Evolutionary conservation across 2,113 vertebrate genomes (phyloP).

Genomic region (Etheostoma cragini): DNA sequence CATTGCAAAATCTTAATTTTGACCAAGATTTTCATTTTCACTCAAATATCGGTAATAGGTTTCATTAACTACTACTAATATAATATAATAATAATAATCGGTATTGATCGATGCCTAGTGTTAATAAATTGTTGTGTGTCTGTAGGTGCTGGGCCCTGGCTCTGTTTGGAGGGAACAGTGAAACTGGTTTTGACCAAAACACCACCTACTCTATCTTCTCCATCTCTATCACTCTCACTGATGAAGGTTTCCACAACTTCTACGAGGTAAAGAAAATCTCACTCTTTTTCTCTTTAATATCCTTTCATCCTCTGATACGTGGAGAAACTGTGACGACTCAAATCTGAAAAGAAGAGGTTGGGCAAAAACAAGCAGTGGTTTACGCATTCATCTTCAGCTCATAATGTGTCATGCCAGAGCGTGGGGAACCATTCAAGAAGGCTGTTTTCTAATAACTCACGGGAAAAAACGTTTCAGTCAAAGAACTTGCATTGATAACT

Average conservation of each 20-base stretch:
- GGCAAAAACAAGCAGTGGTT: background rate
- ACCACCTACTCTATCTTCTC: slow-evolving; percentile 96
- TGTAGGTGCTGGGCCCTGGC: slow-evolving; percentile 94
- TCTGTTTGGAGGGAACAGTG: slow-evolving; percentile 95
- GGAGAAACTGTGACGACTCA: background rate
- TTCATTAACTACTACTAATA: too few species aligned
- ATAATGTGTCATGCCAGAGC: background rate
- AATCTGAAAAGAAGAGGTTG: background rate
- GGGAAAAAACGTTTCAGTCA: slow-evolving; percentile 25
- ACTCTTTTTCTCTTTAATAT: background rate
- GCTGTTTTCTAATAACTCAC: slow-evolving; percentile 2
- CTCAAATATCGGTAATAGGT: too few species aligned
- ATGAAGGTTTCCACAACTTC: slow-evolving; percentile 94
- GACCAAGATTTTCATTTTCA: too few species aligned
- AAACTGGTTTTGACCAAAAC: slow-evolving; percentile 97
- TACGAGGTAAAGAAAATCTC: slow-evolving; percentile 86
- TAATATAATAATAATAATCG: too few species aligned
- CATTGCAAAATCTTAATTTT: too few species aligned
- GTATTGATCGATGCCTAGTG: too few species aligned
- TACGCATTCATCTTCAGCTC: background rate
- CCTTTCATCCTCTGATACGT: background rate
- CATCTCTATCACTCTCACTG: slow-evolving; percentile 95
- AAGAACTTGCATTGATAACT: slow-evolving; percentile 19
- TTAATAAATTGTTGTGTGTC: slow-evolving; percentile 15
- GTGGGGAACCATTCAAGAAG: background rate